phyloP scores from a whole-genome alignment of 2,888 invertebrate genomes.

The Lumbricus terrestris region DNA sequence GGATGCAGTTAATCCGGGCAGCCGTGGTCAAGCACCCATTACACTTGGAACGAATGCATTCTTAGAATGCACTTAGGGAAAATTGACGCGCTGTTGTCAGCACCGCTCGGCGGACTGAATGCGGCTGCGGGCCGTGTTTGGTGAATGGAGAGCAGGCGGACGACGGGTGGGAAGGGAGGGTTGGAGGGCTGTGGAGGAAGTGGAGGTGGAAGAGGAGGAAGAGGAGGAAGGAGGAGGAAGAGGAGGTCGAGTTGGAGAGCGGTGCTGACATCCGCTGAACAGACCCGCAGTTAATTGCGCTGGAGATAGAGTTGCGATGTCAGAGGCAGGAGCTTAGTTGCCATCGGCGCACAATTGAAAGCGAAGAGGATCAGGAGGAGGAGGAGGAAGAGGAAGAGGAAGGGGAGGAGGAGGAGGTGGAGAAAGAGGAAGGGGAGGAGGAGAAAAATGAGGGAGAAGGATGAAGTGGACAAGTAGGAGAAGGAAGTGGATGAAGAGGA shows the following conservation, averaged over 20 bases:
- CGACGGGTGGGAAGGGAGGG: neutral
- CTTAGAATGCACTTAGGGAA: neutral
- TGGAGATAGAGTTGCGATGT: slow-evolving; percentile 3
- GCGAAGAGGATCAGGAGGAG: neutral
- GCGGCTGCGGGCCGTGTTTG: neutral
- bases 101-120: neutral
- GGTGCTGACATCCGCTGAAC: neutral
- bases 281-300: neutral
- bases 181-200: neutral
- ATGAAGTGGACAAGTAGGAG: neutral
- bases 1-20: neutral
- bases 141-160: neutral
- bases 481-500: neutral
- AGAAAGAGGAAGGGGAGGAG: neutral
- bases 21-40: slow-evolving; percentile 3
- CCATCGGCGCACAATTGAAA: neutral
- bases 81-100: neutral
- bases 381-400: neutral
- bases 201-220: neutral
- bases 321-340: neutral
- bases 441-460: neutral
- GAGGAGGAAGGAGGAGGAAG: neutral
- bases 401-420: neutral
- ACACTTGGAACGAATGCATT: neutral
- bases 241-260: neutral